phyloP scores from a whole-genome alignment of 2,888 invertebrate species.

The Chydorus sphaericus region DNA sequence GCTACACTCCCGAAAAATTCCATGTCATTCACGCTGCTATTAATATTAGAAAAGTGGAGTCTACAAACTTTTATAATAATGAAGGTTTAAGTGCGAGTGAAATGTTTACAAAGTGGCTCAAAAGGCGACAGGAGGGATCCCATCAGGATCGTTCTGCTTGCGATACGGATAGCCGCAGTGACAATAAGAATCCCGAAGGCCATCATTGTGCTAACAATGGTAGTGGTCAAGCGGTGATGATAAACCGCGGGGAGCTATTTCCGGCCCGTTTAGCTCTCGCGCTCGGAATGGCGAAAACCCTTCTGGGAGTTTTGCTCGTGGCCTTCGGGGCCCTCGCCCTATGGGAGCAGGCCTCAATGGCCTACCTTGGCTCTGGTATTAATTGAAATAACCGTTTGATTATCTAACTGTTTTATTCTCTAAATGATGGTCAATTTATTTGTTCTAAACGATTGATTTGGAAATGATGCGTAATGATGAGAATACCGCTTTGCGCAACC shows the following conservation, averaged over 20 bases:
- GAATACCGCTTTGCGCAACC: too few relatives aligned
- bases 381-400: background rate
- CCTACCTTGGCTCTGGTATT: slow-evolving; percentile 35
- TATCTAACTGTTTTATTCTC: too few relatives aligned
- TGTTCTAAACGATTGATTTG: too few relatives aligned
- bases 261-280: slow-evolving; percentile 14
- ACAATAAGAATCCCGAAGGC: too few relatives aligned
- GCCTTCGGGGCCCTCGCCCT: slow-evolving; percentile 47
- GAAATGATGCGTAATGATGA: too few relatives aligned
- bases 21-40: too few relatives aligned
- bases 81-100: background rate
- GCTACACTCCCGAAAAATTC: too few relatives aligned
- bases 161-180: background rate
- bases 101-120: slow-evolving; percentile 10
- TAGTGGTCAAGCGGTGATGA: background rate
- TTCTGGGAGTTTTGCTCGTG: slow-evolving; percentile 40
- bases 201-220: too few relatives aligned
- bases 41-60: too few relatives aligned
- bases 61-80: too few relatives aligned
- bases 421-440: too few relatives aligned
- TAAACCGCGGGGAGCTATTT: slow-evolving; percentile 11
- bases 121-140: background rate
- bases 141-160: background rate
- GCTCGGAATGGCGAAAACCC: slow-evolving; percentile 14
- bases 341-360: slow-evolving; percentile 41